Evolutionary conservation across 2,797 vertebrate species (phyloP).

Genomic region (Harpagifer antarcticus): DNA sequence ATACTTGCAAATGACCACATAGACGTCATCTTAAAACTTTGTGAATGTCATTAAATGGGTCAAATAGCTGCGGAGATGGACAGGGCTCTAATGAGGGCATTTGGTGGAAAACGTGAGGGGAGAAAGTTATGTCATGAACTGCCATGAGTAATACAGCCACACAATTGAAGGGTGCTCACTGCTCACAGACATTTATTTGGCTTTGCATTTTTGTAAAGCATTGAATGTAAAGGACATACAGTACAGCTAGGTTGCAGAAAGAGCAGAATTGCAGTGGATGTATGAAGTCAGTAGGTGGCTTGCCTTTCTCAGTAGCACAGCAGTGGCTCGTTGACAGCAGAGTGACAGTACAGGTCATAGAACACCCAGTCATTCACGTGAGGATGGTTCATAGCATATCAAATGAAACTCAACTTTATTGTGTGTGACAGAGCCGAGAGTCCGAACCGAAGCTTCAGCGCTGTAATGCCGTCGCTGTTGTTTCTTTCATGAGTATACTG

Average conservation of each 20-base stretch:
- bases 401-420: constrained; percentile 44
- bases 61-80: constrained; percentile 7
- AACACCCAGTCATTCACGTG: constrained; percentile 41
- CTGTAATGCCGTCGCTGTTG: constrained; percentile 3
- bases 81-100: constrained; percentile 32
- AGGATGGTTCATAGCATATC: constrained; percentile 50
- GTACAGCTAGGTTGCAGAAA: constrained; percentile 13
- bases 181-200: constrained; percentile 9
- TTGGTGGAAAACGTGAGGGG: constrained; percentile 12
- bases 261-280: constrained; percentile 30
- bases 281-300: constrained; percentile 49
- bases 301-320: constrained; percentile 47
- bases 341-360: constrained; percentile 59
- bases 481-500: constrained; percentile 1
- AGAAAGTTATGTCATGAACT: constrained; percentile 19
- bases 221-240: constrained; percentile 3
- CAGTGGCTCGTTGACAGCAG: constrained; percentile 46
- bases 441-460: constrained; percentile 2
- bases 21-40: constrained; percentile 53
- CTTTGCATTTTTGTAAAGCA: not conserved
- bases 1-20: constrained; percentile 40
- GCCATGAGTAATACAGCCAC: not conserved
- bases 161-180: constrained; percentile 13
- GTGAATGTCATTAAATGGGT: constrained; percentile 27
- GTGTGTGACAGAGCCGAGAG: constrained; percentile 40